A percentile compares a stretch with the other conserved stretches of the same genome.
Conservation (phyloP, 2,888 invertebrate genomes). For the Latrodectus hesperus region DNA sequence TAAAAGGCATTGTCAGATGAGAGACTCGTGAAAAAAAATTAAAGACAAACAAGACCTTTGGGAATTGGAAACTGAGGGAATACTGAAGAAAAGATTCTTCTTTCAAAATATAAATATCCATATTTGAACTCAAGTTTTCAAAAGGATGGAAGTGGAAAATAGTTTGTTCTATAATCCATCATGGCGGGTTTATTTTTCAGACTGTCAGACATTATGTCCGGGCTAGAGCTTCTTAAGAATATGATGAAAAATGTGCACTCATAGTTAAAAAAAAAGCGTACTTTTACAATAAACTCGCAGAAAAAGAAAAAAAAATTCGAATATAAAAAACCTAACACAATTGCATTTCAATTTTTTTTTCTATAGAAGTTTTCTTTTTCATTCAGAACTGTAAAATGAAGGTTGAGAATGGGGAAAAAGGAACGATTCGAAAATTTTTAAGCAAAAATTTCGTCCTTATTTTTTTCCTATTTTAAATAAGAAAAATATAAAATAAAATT, state of each 20-base stretch:
- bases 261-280: conserved; percentile 15
- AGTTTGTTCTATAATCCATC: conserved; percentile 64
- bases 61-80: conserved; percentile 19
- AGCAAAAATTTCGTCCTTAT: conserved; percentile 43
- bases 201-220: conserved; percentile 55
- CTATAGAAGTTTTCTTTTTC: conserved; percentile 1
- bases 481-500: conserved; percentile 20
- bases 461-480: conserved; percentile 34
- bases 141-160: conserved; percentile 42
- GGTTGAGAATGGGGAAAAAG: conserved; percentile 22
- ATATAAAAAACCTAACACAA: conserved; percentile 27
- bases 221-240: conserved; percentile 46
- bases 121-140: conserved; percentile 43
- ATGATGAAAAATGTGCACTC: conserved; percentile 30
- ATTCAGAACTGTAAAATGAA: conserved; percentile 23
- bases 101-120: conserved; percentile 10
- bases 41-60: conserved; percentile 23
- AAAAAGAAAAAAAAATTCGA: conserved; percentile 5
- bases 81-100: neutral
- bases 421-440: conserved; percentile 38
- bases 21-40: conserved; percentile 19
- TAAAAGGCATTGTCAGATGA: too few species aligned
- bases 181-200: conserved; percentile 53
- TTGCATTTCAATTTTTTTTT: conserved; percentile 21
- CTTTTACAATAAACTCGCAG: conserved; percentile 14